These are phyloP conservation scores for Lateolabrax maculatus DNA, from an alignment of 2,797 vertebrate genomes.

Conservation along the genomic window DNA sequence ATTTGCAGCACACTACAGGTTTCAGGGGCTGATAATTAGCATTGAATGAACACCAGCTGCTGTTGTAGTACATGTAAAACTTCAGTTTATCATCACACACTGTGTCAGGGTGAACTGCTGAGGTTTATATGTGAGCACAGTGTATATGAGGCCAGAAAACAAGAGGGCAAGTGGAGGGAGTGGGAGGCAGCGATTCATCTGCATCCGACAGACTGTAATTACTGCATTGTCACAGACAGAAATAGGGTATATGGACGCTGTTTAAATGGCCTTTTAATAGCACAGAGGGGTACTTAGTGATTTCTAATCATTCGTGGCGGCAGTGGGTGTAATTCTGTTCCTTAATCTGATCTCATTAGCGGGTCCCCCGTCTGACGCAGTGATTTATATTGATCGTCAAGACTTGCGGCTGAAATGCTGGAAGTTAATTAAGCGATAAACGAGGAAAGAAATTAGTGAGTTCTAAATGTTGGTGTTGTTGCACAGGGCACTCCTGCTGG, in stretches of 20 bases:
- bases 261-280: conserved; percentile 80
- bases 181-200: conserved; percentile 24
- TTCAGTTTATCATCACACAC: not conserved
- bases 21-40: not conserved
- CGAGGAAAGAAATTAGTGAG: conserved; percentile 67
- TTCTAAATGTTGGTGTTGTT: conserved; percentile 40
- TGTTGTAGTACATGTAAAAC: not conserved
- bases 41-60: not conserved
- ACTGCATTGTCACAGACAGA: conserved; percentile 61
- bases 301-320: conserved; percentile 74
- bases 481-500: conserved; percentile 9
- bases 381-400: conserved; percentile 75
- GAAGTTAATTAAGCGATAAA: conserved; percentile 80
- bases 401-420: conserved; percentile 46
- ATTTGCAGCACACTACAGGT: not conserved
- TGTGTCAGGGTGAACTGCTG: not conserved
- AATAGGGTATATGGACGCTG: conserved; percentile 49
- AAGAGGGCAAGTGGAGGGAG: not conserved
- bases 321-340: conserved; percentile 67
- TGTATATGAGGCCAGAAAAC: not conserved
- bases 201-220: conserved; percentile 53
- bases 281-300: conserved; percentile 69
- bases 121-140: not conserved
- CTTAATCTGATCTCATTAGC: conserved; percentile 80
- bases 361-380: conserved; percentile 36